A percentile compares a stretch with the other conserved stretches of the same genome.
Evolutionary conservation across 92 coral and sea anemone genomes (phyloP).

Genomic region (Porites evermanni): DNA sequence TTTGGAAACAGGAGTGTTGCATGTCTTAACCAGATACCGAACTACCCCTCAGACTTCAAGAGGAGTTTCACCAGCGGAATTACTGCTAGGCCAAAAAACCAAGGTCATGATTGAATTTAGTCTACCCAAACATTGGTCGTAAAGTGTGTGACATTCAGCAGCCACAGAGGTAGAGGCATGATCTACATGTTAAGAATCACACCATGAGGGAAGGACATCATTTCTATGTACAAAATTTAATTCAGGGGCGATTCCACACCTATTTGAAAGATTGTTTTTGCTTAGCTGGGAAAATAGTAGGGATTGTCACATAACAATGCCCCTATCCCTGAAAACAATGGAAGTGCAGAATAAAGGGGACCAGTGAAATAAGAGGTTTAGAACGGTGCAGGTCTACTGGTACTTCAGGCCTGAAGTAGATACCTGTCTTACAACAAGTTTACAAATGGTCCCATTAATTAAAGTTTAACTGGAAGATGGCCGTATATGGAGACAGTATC

Average conservation of each 20-base stretch:
- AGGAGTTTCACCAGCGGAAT: conserved; percentile 68
- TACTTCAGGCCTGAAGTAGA: conserved; percentile 70
- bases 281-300: no score
- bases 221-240: conserved; percentile 47
- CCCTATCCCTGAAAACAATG: no score
- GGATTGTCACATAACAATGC: no score
- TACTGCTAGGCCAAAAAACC: conserved; percentile 58
- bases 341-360: no score
- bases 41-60: conserved; percentile 64
- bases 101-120: conserved; percentile 57
- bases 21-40: conserved; percentile 43
- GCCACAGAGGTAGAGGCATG: conserved; percentile 48
- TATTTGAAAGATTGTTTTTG: no score
- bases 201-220: conserved; percentile 37
- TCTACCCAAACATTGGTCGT: conserved; percentile 64
- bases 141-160: conserved; percentile 51
- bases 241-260: no score
- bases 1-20: conserved; percentile 6
- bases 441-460: conserved; percentile 59
- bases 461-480: conserved; percentile 44
- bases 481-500: conserved; percentile 38
- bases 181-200: conserved; percentile 27
- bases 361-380: no score
- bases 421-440: conserved; percentile 27
- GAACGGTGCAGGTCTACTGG: no score